Evolutionary conservation across 2,797 vertebrate species (phyloP), one percentile per base, ranked within the genome.

Genomic region (Enteromius unitaeniatus): DNA sequence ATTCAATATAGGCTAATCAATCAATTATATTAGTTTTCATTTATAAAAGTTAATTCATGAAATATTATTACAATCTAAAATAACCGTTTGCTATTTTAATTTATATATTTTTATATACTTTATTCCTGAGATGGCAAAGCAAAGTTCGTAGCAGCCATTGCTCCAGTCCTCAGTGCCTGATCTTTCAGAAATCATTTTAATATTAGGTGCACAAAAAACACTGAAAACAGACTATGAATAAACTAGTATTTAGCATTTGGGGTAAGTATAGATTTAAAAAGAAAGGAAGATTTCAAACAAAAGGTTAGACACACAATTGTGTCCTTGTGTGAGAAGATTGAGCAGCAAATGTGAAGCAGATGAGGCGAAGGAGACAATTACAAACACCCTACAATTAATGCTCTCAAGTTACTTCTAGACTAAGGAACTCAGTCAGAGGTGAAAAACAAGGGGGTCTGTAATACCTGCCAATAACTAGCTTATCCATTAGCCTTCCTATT

Each of bases 381-480:
- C 40, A 68, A 84, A 77, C 21, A 10, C 67, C 47, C 47, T 72
- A 34, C 37, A 77, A 67, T 67, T 14, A 64, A 51, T 64, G 47
- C 51, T 82, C 49, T 53, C 74, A 79, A 86, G 86, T 86, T 77
- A 82, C 70, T 84, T 51, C 42, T 73, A 84, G 31, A 45, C 78
- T 19, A 73, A 40, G 23, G 69, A 21, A 76, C 53, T 47, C 14
- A 53, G 60, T 45, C 78, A 77, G 40, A 64, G 62, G 55, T 49
- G 67, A 85, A 88, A 67, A 72, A 53, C 64, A 37, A 10, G 17
- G 23, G 65, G 69, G 51, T 51, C 75, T 40, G 73, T 76, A 76
- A 40, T 55, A 75, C 72, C 19, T 37, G 26, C 14, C 60, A 64
- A 21, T 3, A 37, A 8, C 31, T 67, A 67, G 64, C 17, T 19